Conservation (phyloP, 2,888 invertebrate genomes). For the Ditula angustiorana region DNA sequence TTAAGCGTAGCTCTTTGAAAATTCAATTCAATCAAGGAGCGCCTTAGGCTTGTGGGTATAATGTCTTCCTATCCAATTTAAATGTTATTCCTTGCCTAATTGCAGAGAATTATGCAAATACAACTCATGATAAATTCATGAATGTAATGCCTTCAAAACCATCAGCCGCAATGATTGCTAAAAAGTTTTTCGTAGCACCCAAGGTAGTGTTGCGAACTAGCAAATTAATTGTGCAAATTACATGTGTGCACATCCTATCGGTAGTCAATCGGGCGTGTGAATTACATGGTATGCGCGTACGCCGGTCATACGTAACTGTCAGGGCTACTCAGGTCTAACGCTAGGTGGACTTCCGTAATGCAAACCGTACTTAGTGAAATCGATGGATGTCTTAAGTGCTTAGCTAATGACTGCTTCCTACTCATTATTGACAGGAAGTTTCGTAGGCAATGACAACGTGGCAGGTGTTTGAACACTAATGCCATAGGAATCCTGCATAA, state of each 20-base stretch:
- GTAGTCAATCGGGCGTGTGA: slow-evolving; percentile 19
- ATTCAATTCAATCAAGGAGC: slow-evolving; percentile 28
- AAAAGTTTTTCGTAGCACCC: background rate
- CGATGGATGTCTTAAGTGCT: slow-evolving; percentile 23
- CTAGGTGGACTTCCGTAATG: background rate
- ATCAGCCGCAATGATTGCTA: slow-evolving; percentile 1
- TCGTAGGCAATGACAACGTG: background rate
- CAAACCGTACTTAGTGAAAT: background rate
- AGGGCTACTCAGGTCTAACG: background rate
- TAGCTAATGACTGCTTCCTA: slow-evolving; percentile 20
- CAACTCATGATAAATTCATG: slow-evolving; percentile 29
- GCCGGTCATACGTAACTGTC: slow-evolving; percentile 21
- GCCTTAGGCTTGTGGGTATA: slow-evolving; percentile 30
- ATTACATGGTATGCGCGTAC: slow-evolving; percentile 27
- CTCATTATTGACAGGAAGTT: slow-evolving; percentile 28
- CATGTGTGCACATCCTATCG: slow-evolving; percentile 28
- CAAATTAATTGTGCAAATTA: slow-evolving; percentile 30
- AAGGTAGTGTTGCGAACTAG: slow-evolving; percentile 7
- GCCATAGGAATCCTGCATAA: background rate
- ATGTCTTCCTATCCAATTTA: slow-evolving; percentile 27
- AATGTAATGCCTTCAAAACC: background rate
- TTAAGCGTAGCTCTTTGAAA: slow-evolving; percentile 36
- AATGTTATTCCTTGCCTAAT: slow-evolving; percentile 19
- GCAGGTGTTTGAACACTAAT: slow-evolving; percentile 24
- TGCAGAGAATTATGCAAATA: slow-evolving; percentile 22